Percentiles rank a stretch among this genome's conserved stretches.
Evolutionary conservation across 2,888 invertebrate species (phyloP).

Genomic region (Netelia virgata): DNA sequence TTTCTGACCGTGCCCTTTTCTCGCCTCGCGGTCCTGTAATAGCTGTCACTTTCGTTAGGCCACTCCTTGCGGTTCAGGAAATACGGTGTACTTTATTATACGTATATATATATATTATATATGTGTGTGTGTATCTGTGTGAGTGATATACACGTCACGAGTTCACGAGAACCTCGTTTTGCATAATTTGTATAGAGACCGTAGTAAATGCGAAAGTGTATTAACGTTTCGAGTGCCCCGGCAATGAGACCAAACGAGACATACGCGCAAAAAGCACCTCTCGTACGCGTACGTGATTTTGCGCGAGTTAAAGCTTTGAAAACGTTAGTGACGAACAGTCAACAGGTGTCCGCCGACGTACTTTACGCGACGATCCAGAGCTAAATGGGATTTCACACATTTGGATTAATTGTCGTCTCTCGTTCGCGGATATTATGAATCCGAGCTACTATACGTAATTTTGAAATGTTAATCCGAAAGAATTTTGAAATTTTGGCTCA

Average conservation of each 20-base stretch:
- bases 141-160: no score
- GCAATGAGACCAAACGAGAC: conserved; percentile 52
- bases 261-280: conserved; percentile 53
- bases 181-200: conserved; percentile 43
- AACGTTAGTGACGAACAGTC: conserved; percentile 62
- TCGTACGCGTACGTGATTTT: conserved; percentile 52
- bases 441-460: not conserved
- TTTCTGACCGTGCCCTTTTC: conserved; percentile 45
- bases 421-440: not conserved
- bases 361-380: not conserved
- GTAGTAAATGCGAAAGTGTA: conserved; percentile 58
- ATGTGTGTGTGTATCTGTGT: not conserved
- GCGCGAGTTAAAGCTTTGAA: conserved; percentile 68
- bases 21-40: conserved; percentile 43
- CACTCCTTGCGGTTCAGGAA: conserved; percentile 56
- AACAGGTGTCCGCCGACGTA: conserved; percentile 60
- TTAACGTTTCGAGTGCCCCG: conserved; percentile 51
- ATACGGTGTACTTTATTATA: conserved; percentile 28
- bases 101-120: conserved; percentile 19
- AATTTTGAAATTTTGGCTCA: not conserved
- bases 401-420: not conserved
- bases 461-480: not conserved
- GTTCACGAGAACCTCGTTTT: conserved; percentile 27
- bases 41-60: conserved; percentile 62
- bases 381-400: conserved; percentile 7